A percentile compares a stretch with the other conserved stretches of the same genome.
Conservation (phyloP, 2,797 vertebrate species). For the Myotis findleyi region DNA sequence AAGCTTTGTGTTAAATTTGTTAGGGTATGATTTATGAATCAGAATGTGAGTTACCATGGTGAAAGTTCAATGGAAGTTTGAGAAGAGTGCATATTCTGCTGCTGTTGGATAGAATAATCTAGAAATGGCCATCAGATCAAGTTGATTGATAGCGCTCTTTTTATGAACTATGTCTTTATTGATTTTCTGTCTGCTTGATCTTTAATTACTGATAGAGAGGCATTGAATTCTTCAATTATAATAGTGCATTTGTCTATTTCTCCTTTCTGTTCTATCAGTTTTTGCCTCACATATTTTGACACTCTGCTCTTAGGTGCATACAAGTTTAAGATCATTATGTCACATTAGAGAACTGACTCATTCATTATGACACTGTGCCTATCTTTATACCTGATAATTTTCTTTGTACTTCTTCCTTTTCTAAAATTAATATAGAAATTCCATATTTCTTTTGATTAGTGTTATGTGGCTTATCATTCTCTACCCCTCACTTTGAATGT, state of each 20-base stretch:
- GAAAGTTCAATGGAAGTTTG: neutral
- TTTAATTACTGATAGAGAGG: neutral
- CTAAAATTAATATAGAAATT: neutral
- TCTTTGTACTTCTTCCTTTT: neutral
- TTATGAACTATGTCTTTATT: neutral
- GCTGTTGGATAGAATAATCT: neutral
- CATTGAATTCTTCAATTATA: neutral
- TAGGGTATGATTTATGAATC: neutral
- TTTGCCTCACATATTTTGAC: neutral
- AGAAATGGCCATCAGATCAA: neutral
- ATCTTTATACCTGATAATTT: neutral
- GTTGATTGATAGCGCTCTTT: conserved; percentile 17
- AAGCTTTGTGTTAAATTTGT: neutral
- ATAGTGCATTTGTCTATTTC: neutral
- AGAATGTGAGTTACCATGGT: neutral
- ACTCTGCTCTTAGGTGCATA: neutral
- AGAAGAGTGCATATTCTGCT: neutral
- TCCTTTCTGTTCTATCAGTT: neutral
- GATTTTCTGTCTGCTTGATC: conserved; percentile 24
- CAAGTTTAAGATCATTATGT: neutral
- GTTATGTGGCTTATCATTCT: neutral
- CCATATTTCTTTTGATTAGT: neutral
- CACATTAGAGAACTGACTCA: neutral
- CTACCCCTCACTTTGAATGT: neutral
- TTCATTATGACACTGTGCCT: neutral